Base-by-base conservation (phyloP, 2,113 vertebrate species). In the Nothobranchius kuhntae region DNA sequence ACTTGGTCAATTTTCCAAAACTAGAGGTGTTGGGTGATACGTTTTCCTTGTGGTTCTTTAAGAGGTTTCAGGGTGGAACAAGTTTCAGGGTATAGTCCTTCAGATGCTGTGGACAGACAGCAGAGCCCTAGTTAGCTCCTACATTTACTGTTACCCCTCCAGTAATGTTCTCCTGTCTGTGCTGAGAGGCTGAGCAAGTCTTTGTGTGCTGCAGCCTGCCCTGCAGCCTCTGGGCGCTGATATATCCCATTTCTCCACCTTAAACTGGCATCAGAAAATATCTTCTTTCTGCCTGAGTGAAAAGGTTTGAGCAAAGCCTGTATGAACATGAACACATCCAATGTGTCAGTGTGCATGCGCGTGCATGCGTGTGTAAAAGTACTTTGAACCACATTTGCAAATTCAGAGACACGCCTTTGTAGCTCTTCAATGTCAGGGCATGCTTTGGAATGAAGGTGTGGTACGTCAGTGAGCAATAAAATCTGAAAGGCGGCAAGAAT, bases 391-490 rank as follows among this genome's bases (percentile, higher is more conserved):
- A 82, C 68, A 72, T 86, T 81, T 68, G 76, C 84, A 77, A 65
- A 90, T 75, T 45, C 76, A 56, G 50, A 89, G 88, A 87, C 89
- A 92, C 92, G 73, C 91, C 92, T 90, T 89, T 78, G 60, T 68
- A 66, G 56, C 30, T 75, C 60, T 53, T 60, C 77, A 78, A 58
- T 90, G 89, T 89, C 86, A 78, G 68, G 90, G 84, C 91, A 92
- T 82, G 92, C 77, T 61, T 30, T 88, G 90, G 89, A 92, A 92
- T 92, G 75, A 90, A 71, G 92, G 90, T 81, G 91, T 70, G 88
- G 86, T 68, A 30, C 30, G 30, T 30, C 30, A 30, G 30, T 4
- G 66, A 56, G 50, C 21, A 73, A 82, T 79, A 65, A 74, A 63
- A 80, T 65, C 4, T 63, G 30, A 56, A 40, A 76, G 47, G 61